These are phyloP conservation scores for Cheilosia urbana DNA, from an alignment of 2,888 invertebrate species.

Conservation along the genomic window DNA sequence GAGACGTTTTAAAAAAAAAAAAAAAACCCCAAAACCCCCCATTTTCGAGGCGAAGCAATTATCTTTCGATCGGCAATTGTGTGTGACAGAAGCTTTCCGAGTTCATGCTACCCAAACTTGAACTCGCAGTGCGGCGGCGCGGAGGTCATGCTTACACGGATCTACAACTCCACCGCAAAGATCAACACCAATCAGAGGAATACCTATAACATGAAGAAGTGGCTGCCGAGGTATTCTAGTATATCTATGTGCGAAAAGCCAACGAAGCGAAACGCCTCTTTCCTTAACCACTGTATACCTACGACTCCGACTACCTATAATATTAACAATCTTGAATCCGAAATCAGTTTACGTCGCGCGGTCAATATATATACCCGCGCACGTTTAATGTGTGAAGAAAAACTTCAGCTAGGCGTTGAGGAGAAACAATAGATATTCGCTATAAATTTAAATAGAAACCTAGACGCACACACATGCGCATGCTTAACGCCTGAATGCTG, in stretches of 20 bases:
- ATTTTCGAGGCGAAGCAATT: slow-evolving; percentile 50
- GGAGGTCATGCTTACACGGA: slow-evolving; percentile 70
- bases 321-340: slow-evolving; percentile 61
- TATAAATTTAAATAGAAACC: slow-evolving; percentile 68
- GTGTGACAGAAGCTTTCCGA: slow-evolving; percentile 68
- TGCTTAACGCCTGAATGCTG: slow-evolving; percentile 73
- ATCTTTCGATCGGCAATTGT: slow-evolving; percentile 67
- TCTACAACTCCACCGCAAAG: slow-evolving; percentile 41
- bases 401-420: slow-evolving; percentile 72
- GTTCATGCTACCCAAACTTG: slow-evolving; percentile 60
- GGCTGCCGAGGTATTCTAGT: slow-evolving; percentile 9
- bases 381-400: slow-evolving; percentile 68
- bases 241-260: slow-evolving; percentile 60
- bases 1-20: slow-evolving; percentile 4
- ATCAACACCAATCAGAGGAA: slow-evolving; percentile 65
- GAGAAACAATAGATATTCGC: slow-evolving; percentile 72
- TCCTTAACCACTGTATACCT: neutral
- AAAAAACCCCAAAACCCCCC: neutral
- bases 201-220: slow-evolving; percentile 22
- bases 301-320: slow-evolving; percentile 33
- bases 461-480: slow-evolving; percentile 69
- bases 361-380: slow-evolving; percentile 38
- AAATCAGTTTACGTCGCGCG: slow-evolving; percentile 71
- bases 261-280: slow-evolving; percentile 63
- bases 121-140: slow-evolving; percentile 15